Evolutionary conservation across 92 coral and sea anemone genomes (phyloP), one percentile per base, ranked within the genome.

Genomic region (Plumapathes pennacea): DNA sequence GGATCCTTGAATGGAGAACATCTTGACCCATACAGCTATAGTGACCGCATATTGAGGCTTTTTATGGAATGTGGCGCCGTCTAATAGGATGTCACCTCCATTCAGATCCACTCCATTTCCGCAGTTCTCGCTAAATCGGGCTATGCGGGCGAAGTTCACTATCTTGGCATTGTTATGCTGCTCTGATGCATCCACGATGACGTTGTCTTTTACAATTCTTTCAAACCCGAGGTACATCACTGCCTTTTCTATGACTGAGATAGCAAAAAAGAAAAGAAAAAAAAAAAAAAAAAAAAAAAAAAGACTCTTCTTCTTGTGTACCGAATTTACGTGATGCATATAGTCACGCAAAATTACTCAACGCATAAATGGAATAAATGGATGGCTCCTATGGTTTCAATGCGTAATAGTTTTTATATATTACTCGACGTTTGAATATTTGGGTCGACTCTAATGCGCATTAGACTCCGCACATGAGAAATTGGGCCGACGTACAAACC

Each of bases 151-250:
- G 28, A 90, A 90, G 81, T 82, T 85, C 6, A 89, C 91, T 8
- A 94, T 83, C 45, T 79, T 85, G 10, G 90, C 99, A 20, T 84
- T 82, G 71, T 94, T 94, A 70, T 85, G 92, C 5, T 62, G 77
- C 11, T 77, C 79, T 0, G 95, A 72, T 23, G 84, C 90, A 47
- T 94, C 99, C 10, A 71, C 84, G 9, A 94, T 81, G 54, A 86
- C 67, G 60, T 88, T 71, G 49, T 67, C 80, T 45, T 89, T 74
- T 53, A 69, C 80, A 46, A 89, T 90, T 24, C 76, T 81, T 31
- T 94, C 97, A 60, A 94, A 94, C 32, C 92, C 92, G 34, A 94
- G 89, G 57, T 89, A 94, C 13, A 80, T 68, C 10, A 89, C 95
- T 12, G 99, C 84, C 40, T 89, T 78, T 37, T 67, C 79, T 8